A percentile compares a stretch with the other conserved stretches of the same genome.
phyloP scores from a whole-genome alignment of 2,113 vertebrate genomes.

The Mus pahari region DNA sequence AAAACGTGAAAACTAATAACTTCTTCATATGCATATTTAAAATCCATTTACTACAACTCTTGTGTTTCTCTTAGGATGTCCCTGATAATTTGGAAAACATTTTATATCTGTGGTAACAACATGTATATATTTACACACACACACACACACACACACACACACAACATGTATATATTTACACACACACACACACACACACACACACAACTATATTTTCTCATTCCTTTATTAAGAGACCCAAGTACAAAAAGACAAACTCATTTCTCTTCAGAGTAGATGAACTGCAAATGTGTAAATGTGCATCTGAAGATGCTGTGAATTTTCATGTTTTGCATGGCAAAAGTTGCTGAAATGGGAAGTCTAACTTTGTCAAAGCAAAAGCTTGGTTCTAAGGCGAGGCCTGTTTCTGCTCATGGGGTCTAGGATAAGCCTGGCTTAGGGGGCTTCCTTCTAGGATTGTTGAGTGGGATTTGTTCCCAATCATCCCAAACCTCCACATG shows the following conservation, averaged over 20 bases:
- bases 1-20: not conserved
- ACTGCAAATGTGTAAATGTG: not conserved
- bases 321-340: not conserved
- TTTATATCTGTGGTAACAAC: not conserved
- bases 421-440: fast-evolving
- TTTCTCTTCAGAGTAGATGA: not conserved
- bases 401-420: fast-evolving
- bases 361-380: not conserved
- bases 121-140: not conserved
- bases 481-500: not conserved
- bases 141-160: too few relatives aligned
- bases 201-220: fast-evolving
- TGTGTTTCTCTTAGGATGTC: not conserved
- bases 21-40: not conserved
- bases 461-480: fast-evolving
- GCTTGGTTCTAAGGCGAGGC: fast-evolving
- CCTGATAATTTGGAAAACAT: not conserved
- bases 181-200: not conserved
- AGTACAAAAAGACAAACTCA: not conserved
- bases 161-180: not conserved
- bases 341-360: not conserved
- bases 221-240: not conserved
- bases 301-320: not conserved
- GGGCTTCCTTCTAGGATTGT: too few relatives aligned
- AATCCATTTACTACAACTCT: fast-evolving